These are phyloP conservation scores for Tupaia chinensis DNA, from an alignment of 2,113 vertebrate species.

Conservation along the genomic window DNA sequence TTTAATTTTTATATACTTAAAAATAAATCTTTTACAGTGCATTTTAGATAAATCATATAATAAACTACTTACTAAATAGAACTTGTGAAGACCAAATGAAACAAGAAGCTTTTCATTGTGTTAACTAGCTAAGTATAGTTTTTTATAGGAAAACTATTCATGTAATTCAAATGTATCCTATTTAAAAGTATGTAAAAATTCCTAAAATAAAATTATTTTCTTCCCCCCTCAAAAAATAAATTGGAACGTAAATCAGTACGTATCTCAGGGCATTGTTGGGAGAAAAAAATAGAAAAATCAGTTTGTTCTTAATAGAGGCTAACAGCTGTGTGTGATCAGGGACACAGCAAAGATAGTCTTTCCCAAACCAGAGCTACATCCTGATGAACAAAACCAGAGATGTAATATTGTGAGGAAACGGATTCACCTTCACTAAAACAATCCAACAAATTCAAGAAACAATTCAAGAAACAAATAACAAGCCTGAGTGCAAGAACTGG, in stretches of 20 bases:
- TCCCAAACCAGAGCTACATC: neutral
- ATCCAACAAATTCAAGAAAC: neutral
- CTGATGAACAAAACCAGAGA: neutral
- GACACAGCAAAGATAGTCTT: neutral
- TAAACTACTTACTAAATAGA: slow-evolving; percentile 49
- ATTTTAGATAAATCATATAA: slow-evolving; percentile 39
- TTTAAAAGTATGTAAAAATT: slow-evolving; percentile 3
- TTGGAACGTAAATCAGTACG: neutral
- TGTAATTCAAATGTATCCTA: slow-evolving; percentile 18
- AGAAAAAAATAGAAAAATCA: neutral
- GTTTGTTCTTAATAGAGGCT: neutral
- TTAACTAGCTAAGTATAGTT: slow-evolving; percentile 25
- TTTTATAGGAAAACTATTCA: slow-evolving; percentile 39
- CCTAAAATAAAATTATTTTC: slow-evolving; percentile 57
- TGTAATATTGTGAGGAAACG: no score
- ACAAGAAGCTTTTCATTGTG: slow-evolving; percentile 51
- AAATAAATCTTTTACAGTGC: neutral
- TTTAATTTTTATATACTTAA: slow-evolving; percentile 57
- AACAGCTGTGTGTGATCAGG: neutral
- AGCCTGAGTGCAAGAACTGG: neutral
- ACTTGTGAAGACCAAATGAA: slow-evolving; percentile 32
- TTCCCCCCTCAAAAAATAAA: neutral
- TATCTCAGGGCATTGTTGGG: neutral
- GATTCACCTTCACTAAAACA: neutral
- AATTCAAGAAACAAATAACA: neutral